phyloP scores from a whole-genome alignment of 1,140 invertebrate genomes.

The Diprion similis region DNA sequence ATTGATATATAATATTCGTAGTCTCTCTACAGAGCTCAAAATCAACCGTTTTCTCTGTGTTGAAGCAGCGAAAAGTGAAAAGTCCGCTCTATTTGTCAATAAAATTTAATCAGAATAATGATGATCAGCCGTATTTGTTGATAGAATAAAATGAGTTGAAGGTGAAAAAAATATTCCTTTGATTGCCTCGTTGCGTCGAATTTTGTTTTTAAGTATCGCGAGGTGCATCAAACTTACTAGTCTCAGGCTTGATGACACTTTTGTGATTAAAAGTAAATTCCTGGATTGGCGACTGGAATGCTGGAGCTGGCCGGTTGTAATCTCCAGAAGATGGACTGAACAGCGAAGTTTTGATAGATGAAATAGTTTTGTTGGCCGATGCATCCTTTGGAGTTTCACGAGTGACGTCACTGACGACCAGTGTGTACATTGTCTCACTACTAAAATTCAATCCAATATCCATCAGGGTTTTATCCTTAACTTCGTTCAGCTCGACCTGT shows the following conservation, averaged over 20 bases:
- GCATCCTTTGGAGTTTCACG: slow-evolving; percentile 35
- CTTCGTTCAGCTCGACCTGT: slow-evolving; percentile 53
- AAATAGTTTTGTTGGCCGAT: slow-evolving; percentile 42
- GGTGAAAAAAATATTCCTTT: too few species aligned
- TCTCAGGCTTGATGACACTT: slow-evolving; percentile 34
- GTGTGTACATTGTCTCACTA: slow-evolving; percentile 40
- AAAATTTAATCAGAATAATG: too few species aligned
- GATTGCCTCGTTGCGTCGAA: background rate
- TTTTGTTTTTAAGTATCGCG: slow-evolving; percentile 17
- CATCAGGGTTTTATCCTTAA: slow-evolving; percentile 53
- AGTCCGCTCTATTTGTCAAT: too few species aligned
- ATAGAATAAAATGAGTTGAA: too few species aligned
- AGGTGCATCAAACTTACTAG: slow-evolving; percentile 30
- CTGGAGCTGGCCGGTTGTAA: slow-evolving; percentile 29
- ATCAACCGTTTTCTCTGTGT: too few species aligned
- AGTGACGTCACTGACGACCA: slow-evolving; percentile 41
- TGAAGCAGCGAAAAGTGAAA: too few species aligned
- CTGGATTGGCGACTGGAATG: slow-evolving; percentile 23
- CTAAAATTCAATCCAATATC: slow-evolving; percentile 56
- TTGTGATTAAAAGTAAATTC: slow-evolving; percentile 11
- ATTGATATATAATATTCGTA: too few species aligned
- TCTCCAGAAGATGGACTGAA: slow-evolving; percentile 23
- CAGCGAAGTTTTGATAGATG: slow-evolving; percentile 61
- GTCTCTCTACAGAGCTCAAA: too few species aligned
- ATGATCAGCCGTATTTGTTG: too few species aligned